Conservation (phyloP, 2,113 vertebrate species). For the Gallinago undulata region DNA sequence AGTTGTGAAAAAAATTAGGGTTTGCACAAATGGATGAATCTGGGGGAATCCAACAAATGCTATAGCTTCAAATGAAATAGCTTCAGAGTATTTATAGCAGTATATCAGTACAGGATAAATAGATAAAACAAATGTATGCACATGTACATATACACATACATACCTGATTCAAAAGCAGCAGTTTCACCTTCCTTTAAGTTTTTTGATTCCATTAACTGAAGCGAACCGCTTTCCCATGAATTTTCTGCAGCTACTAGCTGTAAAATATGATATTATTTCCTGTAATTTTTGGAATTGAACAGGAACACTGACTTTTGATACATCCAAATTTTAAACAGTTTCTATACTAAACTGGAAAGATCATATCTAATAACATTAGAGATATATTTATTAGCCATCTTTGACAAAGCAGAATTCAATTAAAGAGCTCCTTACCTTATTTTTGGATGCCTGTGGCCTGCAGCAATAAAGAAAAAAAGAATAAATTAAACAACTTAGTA, state of each 20-base stretch:
- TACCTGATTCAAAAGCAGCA: slow-evolving; percentile 57
- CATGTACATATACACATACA: background rate
- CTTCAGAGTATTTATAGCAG: background rate
- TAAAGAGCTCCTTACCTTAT: slow-evolving; percentile 80
- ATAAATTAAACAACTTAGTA: slow-evolving; percentile 19
- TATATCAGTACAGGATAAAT: background rate
- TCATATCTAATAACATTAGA: background rate
- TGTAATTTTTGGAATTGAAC: background rate
- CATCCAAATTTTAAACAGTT: background rate
- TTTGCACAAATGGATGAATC: background rate
- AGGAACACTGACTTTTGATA: slow-evolving; percentile 10
- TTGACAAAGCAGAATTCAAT: background rate
- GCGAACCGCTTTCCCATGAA: slow-evolving; percentile 26
- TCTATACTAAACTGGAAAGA: background rate
- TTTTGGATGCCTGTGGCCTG: slow-evolving; percentile 79
- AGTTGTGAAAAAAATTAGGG: background rate
- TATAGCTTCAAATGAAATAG: background rate
- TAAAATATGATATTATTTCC: slow-evolving; percentile 51
- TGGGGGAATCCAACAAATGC: background rate
- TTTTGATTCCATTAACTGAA: slow-evolving; percentile 23
- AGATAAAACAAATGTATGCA: background rate
- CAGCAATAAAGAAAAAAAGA: slow-evolving; percentile 45
- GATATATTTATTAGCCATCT: background rate
- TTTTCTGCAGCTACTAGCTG: slow-evolving; percentile 72
- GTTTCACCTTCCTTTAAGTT: slow-evolving; percentile 59